Conservation (phyloP, 2,113 vertebrate genomes). For the Neofelis nebulosa region DNA sequence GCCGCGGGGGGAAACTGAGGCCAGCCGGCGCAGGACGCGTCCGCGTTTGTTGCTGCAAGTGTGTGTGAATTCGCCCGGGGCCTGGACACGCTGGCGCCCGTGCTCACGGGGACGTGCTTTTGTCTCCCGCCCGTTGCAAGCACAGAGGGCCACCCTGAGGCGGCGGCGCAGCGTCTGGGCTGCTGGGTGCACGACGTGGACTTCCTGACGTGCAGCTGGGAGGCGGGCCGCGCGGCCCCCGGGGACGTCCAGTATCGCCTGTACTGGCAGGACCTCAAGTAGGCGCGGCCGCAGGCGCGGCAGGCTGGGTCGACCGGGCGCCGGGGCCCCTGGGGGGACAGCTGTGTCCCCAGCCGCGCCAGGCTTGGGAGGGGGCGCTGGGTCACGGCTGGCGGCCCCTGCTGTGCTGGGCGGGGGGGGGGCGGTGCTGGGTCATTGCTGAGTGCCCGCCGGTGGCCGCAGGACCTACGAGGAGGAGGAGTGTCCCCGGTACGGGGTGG, state of each 20-base stretch:
- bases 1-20: not conserved
- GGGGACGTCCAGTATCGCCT: fast-evolving
- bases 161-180: fast-evolving
- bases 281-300: fast-evolving
- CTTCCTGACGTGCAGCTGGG: not conserved
- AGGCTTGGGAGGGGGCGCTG: too few species aligned
- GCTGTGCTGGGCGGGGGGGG: too few species aligned
- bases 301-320: too few species aligned
- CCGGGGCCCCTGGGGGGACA: too few species aligned
- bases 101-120: fast-evolving
- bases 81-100: fast-evolving
- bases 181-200: not conserved
- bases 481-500: fast-evolving
- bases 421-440: fast-evolving
- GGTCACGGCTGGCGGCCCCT: too few species aligned
- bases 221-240: not conserved
- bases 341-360: too few species aligned
- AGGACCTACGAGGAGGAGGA: fast-evolving
- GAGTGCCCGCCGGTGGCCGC: not conserved
- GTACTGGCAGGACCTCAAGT: fast-evolving
- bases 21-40: not conserved
- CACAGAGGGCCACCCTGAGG: not conserved
- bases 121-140: fast-evolving
- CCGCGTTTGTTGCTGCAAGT: not conserved
- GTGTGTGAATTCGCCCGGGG: not conserved